Base-by-base conservation (phyloP, 2,113 vertebrate genomes). In the Odontesthes bonariensis region DNA sequence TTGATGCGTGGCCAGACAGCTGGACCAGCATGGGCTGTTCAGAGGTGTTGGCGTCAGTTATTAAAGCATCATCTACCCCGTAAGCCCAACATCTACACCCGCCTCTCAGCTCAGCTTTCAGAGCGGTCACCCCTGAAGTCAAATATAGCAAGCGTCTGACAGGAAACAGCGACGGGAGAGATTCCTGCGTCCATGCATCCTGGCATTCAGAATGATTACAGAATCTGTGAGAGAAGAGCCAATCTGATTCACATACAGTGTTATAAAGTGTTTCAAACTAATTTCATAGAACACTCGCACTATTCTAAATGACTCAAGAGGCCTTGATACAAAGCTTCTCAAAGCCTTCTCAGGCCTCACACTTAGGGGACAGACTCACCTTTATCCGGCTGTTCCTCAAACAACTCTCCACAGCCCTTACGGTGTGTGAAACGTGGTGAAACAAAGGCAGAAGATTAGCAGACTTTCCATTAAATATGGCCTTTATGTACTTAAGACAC, bases 1-100 rank as follows among this genome's bases (percentile, higher is more conserved):
- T 35, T 63, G 78, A 87, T 23, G 51, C 40, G 60, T 20, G 68
- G 40, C 49, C 62, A 79, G 82, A 87, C 79, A 88, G 71, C 73
- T 69, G 8, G 72, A 73, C 58, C 69, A 19, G 32, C 27, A 19
- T n/a, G 67, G 75, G 76, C 42, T 57, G 64, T 19, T 22, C 64
- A 32, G 20, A 35, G 44, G 31, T 16, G 16, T 52, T 56, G 20
- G 33, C 35, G 7, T 10, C 10, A 10, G 23, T 6, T 55, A 42
- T 42, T 52, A 4, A 52, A 58, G 60, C 10, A 20, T 52, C 32
- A 60, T 71, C 8, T 17, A 79, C 57, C 56, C 70, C 2, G 1
- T 10, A 67, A 60, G 74, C 44, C 59, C 13, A 44, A 32, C 69
- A 79, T 69, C 66, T 69, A 72, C 76, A 62, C 72, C 65, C 83